Evolutionary conservation across 2,888 invertebrate genomes (phyloP), one percentile per base, ranked within the genome.

Genomic region (Orchestes rusci): DNA sequence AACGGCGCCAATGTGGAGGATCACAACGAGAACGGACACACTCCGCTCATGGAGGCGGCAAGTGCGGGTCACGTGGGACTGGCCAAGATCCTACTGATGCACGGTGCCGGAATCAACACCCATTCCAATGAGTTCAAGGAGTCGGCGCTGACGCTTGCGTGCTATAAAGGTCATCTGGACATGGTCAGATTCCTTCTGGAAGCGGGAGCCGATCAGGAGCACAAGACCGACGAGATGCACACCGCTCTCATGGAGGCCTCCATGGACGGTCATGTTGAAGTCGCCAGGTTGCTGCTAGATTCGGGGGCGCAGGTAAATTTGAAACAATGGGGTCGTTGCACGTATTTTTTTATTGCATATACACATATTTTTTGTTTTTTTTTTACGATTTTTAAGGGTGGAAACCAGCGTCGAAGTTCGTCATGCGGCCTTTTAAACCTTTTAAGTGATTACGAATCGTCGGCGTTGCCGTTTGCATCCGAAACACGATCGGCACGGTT

Each of bases 221-320:
- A 96, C 74, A 96, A 96, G 75, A 96, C 96, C 5, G 96, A 97
- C 68, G 99, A 99, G 73, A 95, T 99, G 95, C 97, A 99, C 71
- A 97, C 97, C 17, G 97, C 97, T 32, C 74, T 99, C 32, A 97
- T 99, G 96, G 97, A 99, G 71, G 97, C 97, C 39, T 94, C 95
- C 48, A 99, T 99, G 97, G 97, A 99, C 69, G 97, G 99, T 0
- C 97, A 99, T 66, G 93, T 96, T 1, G 96, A 97, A 71, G 97
- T 99, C 35, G 96, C 96, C 5, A 75, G 92, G 57, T 74, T 97
- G 52, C 75, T 99, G 53, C 73, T 99, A 13, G 95, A 97, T 71
- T 93, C 92, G 16, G 97, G 97, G 51, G 97, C 97, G 39, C 96
- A 96, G 76, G 52, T 52, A 45, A 42, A 35, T 32, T n/a, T n/a